Evolutionary conservation across 2,797 vertebrate species (phyloP), one percentile per base, ranked within the genome.

Genomic region (Galaxias olidus): DNA sequence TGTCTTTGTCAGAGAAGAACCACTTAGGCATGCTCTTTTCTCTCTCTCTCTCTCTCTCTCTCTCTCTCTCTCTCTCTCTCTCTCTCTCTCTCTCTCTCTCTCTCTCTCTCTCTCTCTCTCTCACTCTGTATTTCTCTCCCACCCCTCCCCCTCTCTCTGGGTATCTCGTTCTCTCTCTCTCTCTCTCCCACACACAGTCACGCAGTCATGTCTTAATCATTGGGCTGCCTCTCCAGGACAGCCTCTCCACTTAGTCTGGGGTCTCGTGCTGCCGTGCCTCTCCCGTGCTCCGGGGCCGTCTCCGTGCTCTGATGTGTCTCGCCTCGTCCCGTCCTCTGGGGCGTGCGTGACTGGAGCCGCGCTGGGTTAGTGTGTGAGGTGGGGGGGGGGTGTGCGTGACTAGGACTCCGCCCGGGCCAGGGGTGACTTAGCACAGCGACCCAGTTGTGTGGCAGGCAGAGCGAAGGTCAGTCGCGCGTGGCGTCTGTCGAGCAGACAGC

Each of bases 381-480:
- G 9, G 50, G 17, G n/a, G 17, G 50, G 42, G 66, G 66, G 71
- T 85, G 84, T 90, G 88, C 85, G 85, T 89, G 87, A 89, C 89
- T 89, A 76, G 68, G 83, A 85, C 65, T 77, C 79, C 71, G 63
- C 71, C 74, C 71, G 73, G 30, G 30, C 76, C 54, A 63, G 69
- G 78, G 78, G 70, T 65, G 78, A 88, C 87, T 87, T 87, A 89
- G 73, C 84, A 80, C 73, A 68, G 71, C 76, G 85, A 90, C 88
- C 89, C 86, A 88, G 84, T 90, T 91, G 75, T 70, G 68, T 67
- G 75, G 67, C 72, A 72, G 76, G 69, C 73, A 82, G 61, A 78
- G 72, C 10, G 81, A 68, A 81, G 73, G 30, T 82, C 75, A 63
- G 61, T 1, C 8, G 48, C 13, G 45, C 71, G 72, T 64, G 71